Percentiles rank a stretch among this genome's conserved stretches.
phyloP scores from a whole-genome alignment of 2,113 vertebrate species.

The Planiliza haematocheilus region DNA sequence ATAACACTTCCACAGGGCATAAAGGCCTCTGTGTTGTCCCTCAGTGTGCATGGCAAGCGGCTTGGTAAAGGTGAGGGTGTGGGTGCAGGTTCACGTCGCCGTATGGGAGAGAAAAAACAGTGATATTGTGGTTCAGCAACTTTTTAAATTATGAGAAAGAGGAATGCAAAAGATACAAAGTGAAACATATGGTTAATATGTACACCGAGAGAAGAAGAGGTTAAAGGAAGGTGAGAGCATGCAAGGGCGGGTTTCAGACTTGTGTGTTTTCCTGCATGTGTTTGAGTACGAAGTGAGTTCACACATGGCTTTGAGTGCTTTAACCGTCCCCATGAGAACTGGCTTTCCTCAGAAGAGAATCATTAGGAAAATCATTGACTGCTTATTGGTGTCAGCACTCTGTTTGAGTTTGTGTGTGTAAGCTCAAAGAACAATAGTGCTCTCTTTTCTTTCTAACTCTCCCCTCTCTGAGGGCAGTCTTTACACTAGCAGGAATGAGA shows the following conservation, averaged over 20 bases:
- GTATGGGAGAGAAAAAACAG: not conserved
- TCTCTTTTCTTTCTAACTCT: constrained; percentile 42
- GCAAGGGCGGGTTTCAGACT: constrained; percentile 29
- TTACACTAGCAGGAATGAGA: not conserved
- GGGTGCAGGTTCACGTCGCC: not conserved
- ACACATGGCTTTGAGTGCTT: constrained; percentile 57
- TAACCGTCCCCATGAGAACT: constrained; percentile 73
- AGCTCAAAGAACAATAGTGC: constrained; percentile 64
- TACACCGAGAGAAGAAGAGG: constrained; percentile 43
- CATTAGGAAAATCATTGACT: constrained; percentile 76
- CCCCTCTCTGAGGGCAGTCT: constrained; percentile 14
- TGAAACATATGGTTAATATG: constrained; percentile 28
- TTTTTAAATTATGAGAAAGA: not conserved
- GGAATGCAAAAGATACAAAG: not conserved
- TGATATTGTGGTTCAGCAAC: not conserved
- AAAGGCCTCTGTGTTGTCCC: constrained; percentile 34
- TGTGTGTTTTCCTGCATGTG: constrained; percentile 24
- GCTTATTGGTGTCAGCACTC: constrained; percentile 73
- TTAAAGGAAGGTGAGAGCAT: constrained; percentile 29
- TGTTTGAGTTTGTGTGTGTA: constrained; percentile 39
- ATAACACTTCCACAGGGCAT: constrained; percentile 11
- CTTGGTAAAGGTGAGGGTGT: constrained; percentile 21
- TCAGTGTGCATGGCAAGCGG: not conserved
- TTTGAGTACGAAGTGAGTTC: constrained; percentile 26
- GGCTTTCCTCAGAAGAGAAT: constrained; percentile 62